Evolutionary conservation across 1,140 invertebrate species (phyloP), one percentile per base, ranked within the genome.

Genomic region (Macrobrachium nipponense): DNA sequence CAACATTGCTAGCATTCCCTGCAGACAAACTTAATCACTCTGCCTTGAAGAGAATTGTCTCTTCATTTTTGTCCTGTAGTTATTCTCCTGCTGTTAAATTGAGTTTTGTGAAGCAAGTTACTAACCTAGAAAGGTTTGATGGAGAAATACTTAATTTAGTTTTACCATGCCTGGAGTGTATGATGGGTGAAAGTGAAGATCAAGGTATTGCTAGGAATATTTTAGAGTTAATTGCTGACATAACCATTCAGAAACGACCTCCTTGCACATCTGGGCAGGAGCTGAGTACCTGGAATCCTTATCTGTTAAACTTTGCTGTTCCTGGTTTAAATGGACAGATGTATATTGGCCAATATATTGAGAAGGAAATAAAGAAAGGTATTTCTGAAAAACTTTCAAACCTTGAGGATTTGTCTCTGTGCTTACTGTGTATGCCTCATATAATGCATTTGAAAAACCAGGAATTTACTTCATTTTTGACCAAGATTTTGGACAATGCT

Each of bases 391-490:
- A 86, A 66, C 18, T 87, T 2, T 80, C 79, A 18, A 90, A 91
- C 89, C 90, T 92, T 18, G 90, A 92, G 59, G 91, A 92, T 86
- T 90, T 93, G 72, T 90, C 93, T 89, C 92, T 92, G 90, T 90
- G 93, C 58, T 89, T 94, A 43, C 92, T 94, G 75, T 93, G 93
- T 90, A 89, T 94, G 79, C 94, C 94, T 59, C 94, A 95, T 91
- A 89, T 95, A 59, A 92, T 90, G 87, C 90, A 90, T 61, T 60
- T 89, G 58, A 62, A 87, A 72, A 72, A 88, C 61, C 85, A 87
- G 60, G 77, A 72, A 84, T 77, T 92, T 36, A 70, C 82, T n/a
- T 83, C 88, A 20, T 62, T 86, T 64, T 72, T 89, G 51, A 51
- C 64, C 18, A 78, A 83, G 66, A 73, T 86, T 58, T 61, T 89